These are phyloP conservation scores for Pseudomyrmex concolor DNA, from an alignment of 1,140 invertebrate genomes.

Conservation along the genomic window DNA sequence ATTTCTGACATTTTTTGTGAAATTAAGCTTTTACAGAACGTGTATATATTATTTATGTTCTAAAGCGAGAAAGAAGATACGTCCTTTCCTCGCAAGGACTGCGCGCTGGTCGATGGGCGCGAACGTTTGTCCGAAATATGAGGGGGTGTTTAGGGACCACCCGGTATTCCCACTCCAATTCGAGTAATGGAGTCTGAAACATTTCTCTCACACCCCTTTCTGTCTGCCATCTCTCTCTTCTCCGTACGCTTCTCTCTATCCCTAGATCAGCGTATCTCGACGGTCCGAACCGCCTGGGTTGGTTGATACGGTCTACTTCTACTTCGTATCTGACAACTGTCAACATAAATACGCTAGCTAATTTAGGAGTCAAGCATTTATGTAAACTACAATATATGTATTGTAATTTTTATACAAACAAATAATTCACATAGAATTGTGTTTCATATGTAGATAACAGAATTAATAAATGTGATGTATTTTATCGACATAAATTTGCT, in stretches of 20 bases:
- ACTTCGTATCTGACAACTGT: slow-evolving; percentile 30
- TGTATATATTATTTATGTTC: background rate
- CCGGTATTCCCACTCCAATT: slow-evolving; percentile 81
- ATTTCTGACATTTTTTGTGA: background rate
- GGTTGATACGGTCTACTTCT: background rate
- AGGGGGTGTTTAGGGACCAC: slow-evolving; percentile 77
- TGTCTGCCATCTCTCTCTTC: slow-evolving; percentile 19
- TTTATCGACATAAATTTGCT: background rate
- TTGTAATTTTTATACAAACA: background rate
- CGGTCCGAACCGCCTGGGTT: slow-evolving; percentile 19
- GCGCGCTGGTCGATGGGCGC: slow-evolving; percentile 55
- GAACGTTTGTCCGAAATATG: slow-evolving; percentile 80
- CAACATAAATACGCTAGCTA: slow-evolving; percentile 43
- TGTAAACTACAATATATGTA: background rate
- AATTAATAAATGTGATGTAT: background rate
- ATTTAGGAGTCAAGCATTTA: background rate
- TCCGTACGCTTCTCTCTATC: slow-evolving; percentile 45
- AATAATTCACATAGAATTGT: background rate
- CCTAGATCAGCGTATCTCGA: slow-evolving; percentile 28
- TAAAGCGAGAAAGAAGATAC: background rate
- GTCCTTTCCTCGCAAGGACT: slow-evolving; percentile 18
- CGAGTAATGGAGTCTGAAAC: slow-evolving; percentile 82
- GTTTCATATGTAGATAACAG: background rate
- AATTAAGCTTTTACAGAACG: slow-evolving; percentile 1
- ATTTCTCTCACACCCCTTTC: slow-evolving; percentile 70